Percentiles rank a stretch among this genome's conserved stretches.
Evolutionary conservation across 2,797 vertebrate genomes (phyloP).

Genomic region (Myotis findleyi): DNA sequence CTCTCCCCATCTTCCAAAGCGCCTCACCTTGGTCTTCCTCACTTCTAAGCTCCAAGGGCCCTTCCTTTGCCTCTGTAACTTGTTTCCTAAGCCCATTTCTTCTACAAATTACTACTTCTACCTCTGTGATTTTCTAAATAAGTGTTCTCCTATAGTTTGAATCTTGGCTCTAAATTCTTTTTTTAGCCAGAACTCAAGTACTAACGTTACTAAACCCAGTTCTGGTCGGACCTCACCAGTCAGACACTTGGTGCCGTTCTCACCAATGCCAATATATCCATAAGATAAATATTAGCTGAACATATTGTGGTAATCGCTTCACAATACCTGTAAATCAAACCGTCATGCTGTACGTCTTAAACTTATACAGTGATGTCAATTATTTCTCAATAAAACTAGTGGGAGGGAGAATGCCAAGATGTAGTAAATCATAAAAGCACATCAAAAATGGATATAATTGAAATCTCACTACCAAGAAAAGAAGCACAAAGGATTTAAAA

Average conservation of each 20-base stretch:
- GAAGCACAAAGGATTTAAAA: not conserved
- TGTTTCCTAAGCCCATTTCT: not conserved
- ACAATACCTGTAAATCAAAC: not conserved
- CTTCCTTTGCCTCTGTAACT: not conserved
- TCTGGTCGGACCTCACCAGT: not conserved
- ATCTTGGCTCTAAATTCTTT: not conserved
- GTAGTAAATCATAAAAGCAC: not conserved
- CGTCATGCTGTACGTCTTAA: not conserved
- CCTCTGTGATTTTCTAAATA: not conserved
- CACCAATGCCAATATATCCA: not conserved
- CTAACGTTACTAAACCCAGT: not conserved
- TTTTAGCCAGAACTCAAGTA: not conserved
- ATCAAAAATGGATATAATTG: not conserved
- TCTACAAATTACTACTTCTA: not conserved
- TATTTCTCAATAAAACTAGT: not conserved
- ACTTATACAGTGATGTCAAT: not conserved
- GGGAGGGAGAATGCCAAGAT: not conserved
- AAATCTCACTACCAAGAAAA: constrained; percentile 24
- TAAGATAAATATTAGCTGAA: not conserved
- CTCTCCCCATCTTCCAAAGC: not conserved
- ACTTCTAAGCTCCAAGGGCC: not conserved
- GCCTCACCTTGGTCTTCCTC: not conserved
- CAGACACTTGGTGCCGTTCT: not conserved
- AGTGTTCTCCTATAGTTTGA: not conserved
- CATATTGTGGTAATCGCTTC: not conserved